Conservation (phyloP, 2,797 vertebrate species). For the Alosa sapidissima region DNA sequence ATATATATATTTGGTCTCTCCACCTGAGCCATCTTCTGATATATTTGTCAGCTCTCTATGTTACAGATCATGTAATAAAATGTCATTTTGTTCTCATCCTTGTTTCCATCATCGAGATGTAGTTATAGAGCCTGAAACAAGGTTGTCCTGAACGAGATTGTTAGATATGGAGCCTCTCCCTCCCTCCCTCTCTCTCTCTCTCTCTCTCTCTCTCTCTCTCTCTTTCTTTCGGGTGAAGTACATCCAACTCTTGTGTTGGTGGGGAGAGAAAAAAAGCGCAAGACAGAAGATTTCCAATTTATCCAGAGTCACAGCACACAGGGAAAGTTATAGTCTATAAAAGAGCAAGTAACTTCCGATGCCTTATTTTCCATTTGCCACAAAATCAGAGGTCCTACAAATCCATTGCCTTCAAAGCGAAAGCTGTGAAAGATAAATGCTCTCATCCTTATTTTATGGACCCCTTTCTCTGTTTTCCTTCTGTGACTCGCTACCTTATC, state of each 20-base stretch:
- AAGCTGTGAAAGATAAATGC: neutral
- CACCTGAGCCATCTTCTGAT: neutral
- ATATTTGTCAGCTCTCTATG: neutral
- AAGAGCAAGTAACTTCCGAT: neutral
- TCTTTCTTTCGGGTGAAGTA: neutral
- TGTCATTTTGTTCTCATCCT: conserved; percentile 1
- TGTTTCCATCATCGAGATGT: conserved; percentile 1
- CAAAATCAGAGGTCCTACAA: neutral
- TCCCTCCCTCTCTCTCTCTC: neutral
- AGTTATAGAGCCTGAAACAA: conserved; percentile 15
- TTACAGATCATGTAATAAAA: neutral
- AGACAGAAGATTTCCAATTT: conserved; percentile 10
- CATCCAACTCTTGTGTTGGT: neutral
- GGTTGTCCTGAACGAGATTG: conserved; percentile 17
- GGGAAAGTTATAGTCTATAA: conserved; percentile 22
- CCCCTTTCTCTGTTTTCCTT: neutral
- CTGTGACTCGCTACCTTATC: neutral
- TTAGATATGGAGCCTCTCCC: neutral
- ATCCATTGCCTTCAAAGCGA: conserved; percentile 7
- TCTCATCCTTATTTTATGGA: neutral
- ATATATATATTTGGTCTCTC: neutral
- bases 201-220: neutral
- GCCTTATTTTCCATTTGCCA: conserved; percentile 20
- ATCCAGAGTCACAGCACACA: neutral
- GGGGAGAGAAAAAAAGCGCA: neutral